Conservation (phyloP, 2,797 vertebrate genomes). For the Eutrigla gurnardus region DNA sequence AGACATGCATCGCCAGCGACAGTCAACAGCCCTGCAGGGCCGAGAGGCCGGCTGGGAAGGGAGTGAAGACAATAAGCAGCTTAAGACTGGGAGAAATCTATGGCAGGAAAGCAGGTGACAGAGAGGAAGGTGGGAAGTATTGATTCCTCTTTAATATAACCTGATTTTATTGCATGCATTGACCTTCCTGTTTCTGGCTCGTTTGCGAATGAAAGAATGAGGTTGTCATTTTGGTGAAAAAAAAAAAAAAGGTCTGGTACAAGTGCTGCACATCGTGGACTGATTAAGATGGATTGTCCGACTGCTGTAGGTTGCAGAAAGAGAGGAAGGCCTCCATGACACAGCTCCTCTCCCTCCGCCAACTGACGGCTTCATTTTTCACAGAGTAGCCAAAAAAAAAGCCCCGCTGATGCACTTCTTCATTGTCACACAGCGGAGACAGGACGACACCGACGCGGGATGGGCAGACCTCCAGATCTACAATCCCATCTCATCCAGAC, state of each 20-base stretch:
- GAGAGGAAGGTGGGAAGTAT: neutral
- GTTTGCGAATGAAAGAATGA: slow-evolving; percentile 53
- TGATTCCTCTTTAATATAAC: slow-evolving; percentile 2
- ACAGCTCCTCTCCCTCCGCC: slow-evolving; percentile 24
- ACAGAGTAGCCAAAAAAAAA: slow-evolving; percentile 58
- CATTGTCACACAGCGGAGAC: slow-evolving; percentile 62
- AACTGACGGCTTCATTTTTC: slow-evolving; percentile 82
- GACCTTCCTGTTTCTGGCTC: slow-evolving; percentile 44
- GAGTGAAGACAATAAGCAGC: neutral
- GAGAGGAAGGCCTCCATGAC: slow-evolving; percentile 41
- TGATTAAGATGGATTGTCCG: slow-evolving; percentile 73
- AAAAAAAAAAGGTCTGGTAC: slow-evolving; percentile 36
- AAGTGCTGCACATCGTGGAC: slow-evolving; percentile 41
- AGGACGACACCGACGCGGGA: slow-evolving; percentile 44
- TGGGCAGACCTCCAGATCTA: slow-evolving; percentile 18
- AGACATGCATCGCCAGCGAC: slow-evolving; percentile 54
- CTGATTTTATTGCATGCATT: neutral
- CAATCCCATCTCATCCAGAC: slow-evolving; percentile 6
- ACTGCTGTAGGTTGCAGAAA: slow-evolving; percentile 15
- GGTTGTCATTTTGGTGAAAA: slow-evolving; percentile 60
- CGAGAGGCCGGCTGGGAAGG: slow-evolving; percentile 23
- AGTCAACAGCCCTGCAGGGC: slow-evolving; percentile 48
- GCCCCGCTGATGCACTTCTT: slow-evolving; percentile 63
- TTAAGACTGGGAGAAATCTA: slow-evolving; percentile 6
- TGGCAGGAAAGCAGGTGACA: neutral